Base-by-base conservation (phyloP, 2,113 vertebrate species). In the Pimephales promelas region DNA sequence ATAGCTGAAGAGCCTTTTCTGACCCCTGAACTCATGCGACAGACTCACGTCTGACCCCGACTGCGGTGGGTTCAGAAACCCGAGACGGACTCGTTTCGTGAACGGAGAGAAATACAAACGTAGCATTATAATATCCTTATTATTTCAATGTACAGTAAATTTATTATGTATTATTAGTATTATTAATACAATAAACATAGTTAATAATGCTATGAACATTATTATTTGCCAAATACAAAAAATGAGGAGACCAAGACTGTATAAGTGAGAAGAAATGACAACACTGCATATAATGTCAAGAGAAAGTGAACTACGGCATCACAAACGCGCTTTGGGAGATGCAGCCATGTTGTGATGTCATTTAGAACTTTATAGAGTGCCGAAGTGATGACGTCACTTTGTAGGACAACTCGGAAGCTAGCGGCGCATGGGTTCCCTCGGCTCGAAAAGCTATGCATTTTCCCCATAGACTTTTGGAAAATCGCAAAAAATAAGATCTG, bases 1-100 rank as follows among this genome's bases (percentile, higher is more conserved):
- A 92, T 83, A 95, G 94, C 93, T 97, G 96, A 95, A 88, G 78
- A 82, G 83, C 34, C 10, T 28, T 62, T 49, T 64, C 22, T 81
- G 36, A 74, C 31, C 49, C 34, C 34, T 64, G 73, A 73, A 34
- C 81, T 79, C 47, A 56, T 24, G 6, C 31, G n/a, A 56, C 56
- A 52, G 8, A 2, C 74, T 85, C 22, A n/a, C 10, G 31, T 45
- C 13, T 68, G 83, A 64, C 16, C 56, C 7, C 10, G 68, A 24
- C 36, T 47, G 72, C 45, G 68, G 71, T 85, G 87, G 72, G 47
- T 70, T 68, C 45, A 52, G 74, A 88, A 26, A 72, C 79, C 20
- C 3, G 66, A 59, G 79, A 61, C 43, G 13, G 52, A 62, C 22
- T 43, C n/a, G 40, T 24, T 11, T 28, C 62, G 14, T 16, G 47